A percentile compares a stretch with the other conserved stretches of the same genome.
phyloP scores from a whole-genome alignment of 2,113 vertebrate species.

The Urocitellus parryii region DNA sequence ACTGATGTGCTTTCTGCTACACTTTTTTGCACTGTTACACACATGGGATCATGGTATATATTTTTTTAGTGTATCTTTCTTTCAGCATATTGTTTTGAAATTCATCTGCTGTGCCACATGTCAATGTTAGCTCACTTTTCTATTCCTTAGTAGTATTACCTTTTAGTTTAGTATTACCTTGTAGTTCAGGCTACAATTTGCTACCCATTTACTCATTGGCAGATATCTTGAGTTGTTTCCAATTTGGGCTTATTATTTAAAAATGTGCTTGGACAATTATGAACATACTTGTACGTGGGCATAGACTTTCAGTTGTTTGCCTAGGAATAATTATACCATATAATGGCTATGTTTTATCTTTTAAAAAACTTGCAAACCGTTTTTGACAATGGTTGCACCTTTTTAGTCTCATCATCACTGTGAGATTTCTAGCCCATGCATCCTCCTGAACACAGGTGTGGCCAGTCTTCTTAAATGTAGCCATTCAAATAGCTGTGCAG shows the following conservation, averaged over 20 bases:
- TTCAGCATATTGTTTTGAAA: neutral
- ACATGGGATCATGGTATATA: neutral
- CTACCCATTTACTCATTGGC: neutral
- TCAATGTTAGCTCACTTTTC: neutral
- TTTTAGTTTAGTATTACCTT: too few relatives aligned
- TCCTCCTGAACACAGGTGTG: neutral
- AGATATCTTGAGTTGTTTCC: too few relatives aligned
- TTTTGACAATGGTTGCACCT: neutral
- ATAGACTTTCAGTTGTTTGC: neutral
- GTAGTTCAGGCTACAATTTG: neutral
- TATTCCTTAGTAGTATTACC: too few relatives aligned
- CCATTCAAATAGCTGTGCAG: neutral
- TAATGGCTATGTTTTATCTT: neutral
- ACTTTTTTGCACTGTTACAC: neutral
- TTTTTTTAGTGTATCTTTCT: neutral
- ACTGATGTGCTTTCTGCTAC: neutral
- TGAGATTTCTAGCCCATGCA: neutral
- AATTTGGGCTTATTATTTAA: neutral
- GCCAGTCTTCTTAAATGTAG: neutral
- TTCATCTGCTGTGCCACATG: neutral
- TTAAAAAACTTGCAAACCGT: neutral
- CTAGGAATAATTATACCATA: neutral
- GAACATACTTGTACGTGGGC: neutral
- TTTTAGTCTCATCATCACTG: neutral
- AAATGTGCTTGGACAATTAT: neutral